Evolutionary conservation across 1,140 invertebrate genomes (phyloP), one percentile per base, ranked within the genome.

Genomic region (Neodiprion virginianus): DNA sequence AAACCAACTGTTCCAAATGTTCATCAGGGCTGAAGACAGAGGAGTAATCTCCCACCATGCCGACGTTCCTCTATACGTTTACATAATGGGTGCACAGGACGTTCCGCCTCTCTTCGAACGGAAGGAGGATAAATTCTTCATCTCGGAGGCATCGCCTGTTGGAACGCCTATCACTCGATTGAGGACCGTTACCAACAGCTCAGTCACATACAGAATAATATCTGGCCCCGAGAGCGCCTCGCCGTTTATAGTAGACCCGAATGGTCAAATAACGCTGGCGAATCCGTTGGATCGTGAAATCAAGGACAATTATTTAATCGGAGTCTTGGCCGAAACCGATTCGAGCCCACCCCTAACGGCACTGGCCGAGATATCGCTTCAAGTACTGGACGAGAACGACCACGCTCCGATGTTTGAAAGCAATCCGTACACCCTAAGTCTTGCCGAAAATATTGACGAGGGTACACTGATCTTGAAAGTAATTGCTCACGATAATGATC

Each of bases 371-470:
- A 93, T 97, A 74, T 89, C 91, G 4, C 89, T 98, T 50, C 93
- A 94, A 80, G 93, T 98, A 40, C 88, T 95, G 67, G 96, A 99
- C 85, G 94, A 96, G 77, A 98, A 99, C 85, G 97, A 98, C 87
- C 95, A 98, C 84, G 90, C 92, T 40, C 97, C 97, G 0, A 89
- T 91, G 75, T 98, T 98, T 87, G 94, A 97, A 83, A 96, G 93
- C 80, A 92, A 92, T 79, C 92, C 93, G 0, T 98, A 98, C 86
- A 89, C 90, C 67, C 88, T 95, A 7, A 91, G 89, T 70, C 84
- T 98, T 0, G 93, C 95, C 0, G 96, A 98, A 86, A 96, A 97
- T 87, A 90, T 95, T 17, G 91, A 93, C 72, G 93, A 95, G 82
- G 94, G 95, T 1, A 93, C 93, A 14, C 91, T 92, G 17, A 92